Base-by-base conservation (phyloP, 35 echinoderm and acorn worm genomes). In the Diadema setosum region DNA sequence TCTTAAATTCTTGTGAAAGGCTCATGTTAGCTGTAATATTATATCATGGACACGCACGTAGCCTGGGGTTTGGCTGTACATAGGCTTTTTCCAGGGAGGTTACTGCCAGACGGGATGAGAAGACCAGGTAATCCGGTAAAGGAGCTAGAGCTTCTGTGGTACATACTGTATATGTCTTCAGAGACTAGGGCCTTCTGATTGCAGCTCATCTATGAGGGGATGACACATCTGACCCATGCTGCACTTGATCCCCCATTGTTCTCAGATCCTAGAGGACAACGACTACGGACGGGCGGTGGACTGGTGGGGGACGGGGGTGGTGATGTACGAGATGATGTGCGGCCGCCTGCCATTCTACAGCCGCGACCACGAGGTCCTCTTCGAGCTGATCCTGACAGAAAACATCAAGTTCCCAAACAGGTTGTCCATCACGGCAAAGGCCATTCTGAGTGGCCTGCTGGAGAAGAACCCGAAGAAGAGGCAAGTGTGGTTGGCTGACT, bases 321-420 rank as follows among this genome's bases (percentile, higher is more conserved):
- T 99, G 35, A 99, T 99, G 96, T 99, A 99, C 64, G 96, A 99
- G 45, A 99, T 99, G 96, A 95, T 92, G 88, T 92, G 92, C 88
- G 96, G 96, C 20, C 64, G 96, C 27, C 82, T 98, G 82, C 96
- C 96, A 60, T 98, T 98, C 83, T 98, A 98, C 55, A 94, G 83
- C 45, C 48, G 96, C 11, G 96, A 98, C 69, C 96, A 98, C 76
- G 96, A 98, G 58, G 93, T 98, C 36, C 82, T 94, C 4, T 98
- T 98, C 89, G 92, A 98, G 61, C 86, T 94, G 32, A 98, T 98
- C 43, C 92, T 94, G 16, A 89, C 93, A 49, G 84, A 91, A 37
- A 83, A 94, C 23, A 83, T 98, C 27, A 94, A 90, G 83, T 98
- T 98, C 83, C 96, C 96, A 15, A 69, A 20, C 32, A 94, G 88